Base-by-base conservation (phyloP, 2,888 invertebrate species). In the Aphrophora alni region DNA sequence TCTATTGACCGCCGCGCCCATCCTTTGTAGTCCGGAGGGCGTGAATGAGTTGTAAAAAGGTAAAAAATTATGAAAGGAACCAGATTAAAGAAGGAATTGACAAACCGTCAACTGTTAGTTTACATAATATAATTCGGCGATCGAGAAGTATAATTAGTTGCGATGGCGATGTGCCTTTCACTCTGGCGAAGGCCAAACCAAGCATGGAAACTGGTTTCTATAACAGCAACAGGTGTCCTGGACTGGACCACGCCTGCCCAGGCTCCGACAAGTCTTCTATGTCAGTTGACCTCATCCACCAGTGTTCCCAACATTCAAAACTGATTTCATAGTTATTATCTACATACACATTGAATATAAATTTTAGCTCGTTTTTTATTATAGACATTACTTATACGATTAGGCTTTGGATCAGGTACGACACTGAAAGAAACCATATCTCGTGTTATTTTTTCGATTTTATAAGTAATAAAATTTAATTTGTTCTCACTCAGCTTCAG, bases 181-280 rank as follows among this genome's bases (percentile, higher is more conserved):
- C 59, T 59, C 59, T 3, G 59, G 1, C 59, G 59, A 59, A 59
- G 59, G 59, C 59, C 59, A 59, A 59, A 21, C 21, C 59, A 21
- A 59, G 59, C 59, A 5, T n/a, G 14, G 21, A 59, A 59, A 59
- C 59, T 59, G 59, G 59, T 59, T 59, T 59, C 59, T 59, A 59
- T 59, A 59, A 21, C 59, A 59, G 21, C 59, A 59, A 59, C 59
- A 59, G 59, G 59, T 59, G 59, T 59, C 59, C 14, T 21, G 59
- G 59, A 59, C 59, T 59, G 59, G 44, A 59, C 59, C 59, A 59
- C 59, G 59, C 59, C 59, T 59, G 59, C 59, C 59, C 59, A 59
- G 59, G 59, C 59, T 59, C 59, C 59, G 59, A n/a, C 59, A 59
- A 59, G 59, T 59, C 59, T 59, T 59, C 59, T 59, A 59, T 59